Conservation (phyloP, 2,888 invertebrate genomes). For the Atrina japonica region DNA sequence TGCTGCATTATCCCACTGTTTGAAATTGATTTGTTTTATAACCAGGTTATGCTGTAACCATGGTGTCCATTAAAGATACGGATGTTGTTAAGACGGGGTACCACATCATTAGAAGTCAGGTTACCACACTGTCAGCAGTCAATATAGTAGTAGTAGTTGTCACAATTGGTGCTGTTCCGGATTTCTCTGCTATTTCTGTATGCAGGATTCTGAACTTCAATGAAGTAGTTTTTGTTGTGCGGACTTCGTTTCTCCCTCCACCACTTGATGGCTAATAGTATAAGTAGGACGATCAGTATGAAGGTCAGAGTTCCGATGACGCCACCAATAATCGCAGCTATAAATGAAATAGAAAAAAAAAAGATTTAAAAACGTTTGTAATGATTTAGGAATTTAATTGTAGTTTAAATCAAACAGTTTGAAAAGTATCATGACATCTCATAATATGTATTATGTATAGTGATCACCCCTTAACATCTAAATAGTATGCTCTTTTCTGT, state of each 20-base stretch:
- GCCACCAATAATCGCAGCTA: conserved; percentile 77
- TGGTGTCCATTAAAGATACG: no score
- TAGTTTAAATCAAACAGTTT: no score
- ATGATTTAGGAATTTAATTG: background rate
- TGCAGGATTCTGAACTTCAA: conserved; percentile 73
- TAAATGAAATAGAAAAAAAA: conserved; percentile 40
- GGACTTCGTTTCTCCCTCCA: conserved; percentile 53
- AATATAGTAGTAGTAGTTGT: conserved; percentile 43
- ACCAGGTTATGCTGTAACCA: no score
- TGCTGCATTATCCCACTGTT: no score
- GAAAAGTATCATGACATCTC: no score
- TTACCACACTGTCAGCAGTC: conserved; percentile 24
- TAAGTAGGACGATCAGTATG: conserved; percentile 68
- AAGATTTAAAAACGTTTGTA: background rate
- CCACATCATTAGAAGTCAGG: no score
- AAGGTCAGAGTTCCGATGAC: conserved; percentile 74
- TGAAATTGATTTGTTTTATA: no score
- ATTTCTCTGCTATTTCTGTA: conserved; percentile 69
- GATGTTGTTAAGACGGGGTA: no score
- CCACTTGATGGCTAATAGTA: conserved; percentile 72
- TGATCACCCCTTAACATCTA: no score
- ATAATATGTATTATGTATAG: no score
- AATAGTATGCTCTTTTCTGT: no score
- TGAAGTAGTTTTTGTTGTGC: conserved; percentile 63
- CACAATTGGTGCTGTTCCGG: conserved; percentile 29